These are phyloP conservation scores for Drosophila neoperkinsi DNA, from an alignment of 2,888 invertebrate genomes.

Conservation along the genomic window DNA sequence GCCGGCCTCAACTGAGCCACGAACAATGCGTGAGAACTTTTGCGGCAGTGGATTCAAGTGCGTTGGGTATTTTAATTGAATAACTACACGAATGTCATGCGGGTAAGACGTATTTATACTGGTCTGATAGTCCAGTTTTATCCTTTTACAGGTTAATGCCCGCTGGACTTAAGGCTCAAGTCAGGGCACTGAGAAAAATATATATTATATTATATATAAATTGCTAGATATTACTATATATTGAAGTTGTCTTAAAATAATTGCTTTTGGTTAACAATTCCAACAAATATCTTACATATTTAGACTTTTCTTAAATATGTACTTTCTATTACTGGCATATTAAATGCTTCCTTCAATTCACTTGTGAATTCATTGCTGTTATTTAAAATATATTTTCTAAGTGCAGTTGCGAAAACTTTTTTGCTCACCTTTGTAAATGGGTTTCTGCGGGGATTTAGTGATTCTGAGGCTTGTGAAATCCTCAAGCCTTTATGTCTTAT, in stretches of 20 bases:
- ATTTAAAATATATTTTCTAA: background rate
- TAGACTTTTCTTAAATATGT: background rate
- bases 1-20: conserved; percentile 28
- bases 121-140: background rate
- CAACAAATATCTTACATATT: background rate
- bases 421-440: conserved; percentile 31
- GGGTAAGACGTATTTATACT: conserved; percentile 38
- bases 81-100: conserved; percentile 56
- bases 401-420: conserved; percentile 15
- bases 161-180: background rate
- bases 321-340: background rate
- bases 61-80: conserved; percentile 71
- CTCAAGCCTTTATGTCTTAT: background rate
- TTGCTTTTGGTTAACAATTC: background rate
- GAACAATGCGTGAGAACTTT: conserved; percentile 35
- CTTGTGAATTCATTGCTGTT: background rate
- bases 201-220: background rate
- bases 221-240: background rate
- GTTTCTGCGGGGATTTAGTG: background rate
- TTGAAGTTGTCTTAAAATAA: background rate
- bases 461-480: background rate
- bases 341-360: background rate
- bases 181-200: background rate
- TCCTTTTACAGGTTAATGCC: background rate
- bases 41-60: conserved; percentile 27